Evolutionary conservation across 92 coral and sea anemone species (phyloP).

Genomic region (Phenganax stokvisi): DNA sequence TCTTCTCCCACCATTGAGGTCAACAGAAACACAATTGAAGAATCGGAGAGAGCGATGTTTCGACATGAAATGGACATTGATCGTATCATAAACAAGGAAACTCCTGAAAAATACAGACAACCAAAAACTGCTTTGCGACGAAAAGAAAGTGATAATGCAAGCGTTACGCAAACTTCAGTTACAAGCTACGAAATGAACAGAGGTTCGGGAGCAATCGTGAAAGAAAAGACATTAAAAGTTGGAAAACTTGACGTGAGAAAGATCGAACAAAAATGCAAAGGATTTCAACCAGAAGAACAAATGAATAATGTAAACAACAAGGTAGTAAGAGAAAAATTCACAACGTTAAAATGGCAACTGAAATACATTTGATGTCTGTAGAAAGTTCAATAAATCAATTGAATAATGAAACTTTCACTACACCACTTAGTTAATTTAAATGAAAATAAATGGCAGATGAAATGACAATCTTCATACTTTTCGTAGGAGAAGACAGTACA

Average conservation of each 20-base stretch:
- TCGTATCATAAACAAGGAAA: conserved; percentile 18
- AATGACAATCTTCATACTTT: no score
- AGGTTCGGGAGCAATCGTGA: not conserved
- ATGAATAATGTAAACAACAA: not conserved
- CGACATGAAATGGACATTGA: conserved; percentile 13
- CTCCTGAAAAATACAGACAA: not conserved
- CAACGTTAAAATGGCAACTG: not conserved
- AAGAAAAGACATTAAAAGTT: not conserved
- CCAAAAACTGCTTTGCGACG: not conserved
- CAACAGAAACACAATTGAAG: not conserved
- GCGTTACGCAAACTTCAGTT: not conserved
- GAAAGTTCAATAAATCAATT: no score
- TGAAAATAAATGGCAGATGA: no score
- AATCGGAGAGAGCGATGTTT: not conserved
- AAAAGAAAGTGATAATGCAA: not conserved
- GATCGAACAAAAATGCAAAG: conserved; percentile 2
- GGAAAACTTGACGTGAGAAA: conserved; percentile 20
- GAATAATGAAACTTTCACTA: no score
- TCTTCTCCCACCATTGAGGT: not conserved
- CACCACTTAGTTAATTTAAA: no score
- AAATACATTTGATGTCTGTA: not conserved
- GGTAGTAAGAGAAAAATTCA: not conserved
- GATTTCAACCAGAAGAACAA: not conserved
- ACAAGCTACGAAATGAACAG: not conserved
- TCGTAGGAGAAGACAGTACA: no score